Base-by-base conservation (phyloP, 1,140 invertebrate genomes). In the Augochlora pura region DNA sequence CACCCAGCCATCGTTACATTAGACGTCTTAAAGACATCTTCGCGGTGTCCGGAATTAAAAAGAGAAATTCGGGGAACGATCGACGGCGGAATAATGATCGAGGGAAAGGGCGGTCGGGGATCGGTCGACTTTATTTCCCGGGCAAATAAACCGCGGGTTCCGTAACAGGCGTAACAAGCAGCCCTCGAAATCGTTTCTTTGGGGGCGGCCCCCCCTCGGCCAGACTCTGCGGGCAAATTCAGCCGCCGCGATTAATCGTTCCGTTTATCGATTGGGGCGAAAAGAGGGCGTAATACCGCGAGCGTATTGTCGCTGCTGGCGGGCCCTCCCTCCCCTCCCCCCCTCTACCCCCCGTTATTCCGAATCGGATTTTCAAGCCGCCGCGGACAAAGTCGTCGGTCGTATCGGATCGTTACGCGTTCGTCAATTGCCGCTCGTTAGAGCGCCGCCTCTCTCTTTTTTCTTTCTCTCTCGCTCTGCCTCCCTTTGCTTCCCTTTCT, bases 371-470 rank as follows among this genome's bases (percentile, higher is more conserved):
- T 72, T 78, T 65, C 46, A 69, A 18, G 12, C 52, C 7, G 46
- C 42, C 42, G 18, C 32, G 68, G 10, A 46, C 68, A 72, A 78
- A 72, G 60, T 78, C 46, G 60, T 78, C 68, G 49, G 49, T 52
- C 49, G 49, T 52, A 52, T 52, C 49, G 68, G 68, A 72, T 78
- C 60, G 76, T 72, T 65, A 72, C 68, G 68, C 32, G 68, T 64
- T 78, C 76, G 76, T 78, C 68, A 64, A 78, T 78, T 46, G 60
- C 23, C 46, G 60, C 60, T 78, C 76, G 76, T 72, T 77, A 71
- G 32, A 72, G 66, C 39, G 21, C 21, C 8, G 7, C 54, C 27
- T 7, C 49, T 12, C 49, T 52, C 49, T 18, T 16, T 52, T 4
- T 16, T 52, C 14, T 16, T 16, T 18, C 18, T 18, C 49, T 52